Evolutionary conservation across 2,113 vertebrate genomes (phyloP).

Genomic region (Podilymbus podiceps): DNA sequence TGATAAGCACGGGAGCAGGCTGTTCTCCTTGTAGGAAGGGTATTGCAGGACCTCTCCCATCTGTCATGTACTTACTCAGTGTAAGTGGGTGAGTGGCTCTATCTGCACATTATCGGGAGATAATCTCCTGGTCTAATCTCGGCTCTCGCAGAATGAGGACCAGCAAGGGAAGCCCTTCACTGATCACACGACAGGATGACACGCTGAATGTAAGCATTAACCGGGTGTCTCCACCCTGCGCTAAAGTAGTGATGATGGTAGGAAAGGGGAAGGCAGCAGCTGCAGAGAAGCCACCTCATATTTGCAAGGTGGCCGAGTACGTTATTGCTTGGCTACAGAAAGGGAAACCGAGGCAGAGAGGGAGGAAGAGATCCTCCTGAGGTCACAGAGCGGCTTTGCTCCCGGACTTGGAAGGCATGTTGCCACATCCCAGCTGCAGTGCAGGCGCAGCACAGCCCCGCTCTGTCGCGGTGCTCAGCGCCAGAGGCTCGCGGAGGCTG

Average conservation of each 20-base stretch:
- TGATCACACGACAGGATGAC: not conserved
- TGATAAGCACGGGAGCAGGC: fast-evolving
- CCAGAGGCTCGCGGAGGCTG: not conserved
- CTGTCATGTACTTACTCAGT: not conserved
- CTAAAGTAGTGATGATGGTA: not conserved
- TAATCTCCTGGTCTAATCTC: not conserved
- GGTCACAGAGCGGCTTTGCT: not conserved
- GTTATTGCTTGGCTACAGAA: not conserved
- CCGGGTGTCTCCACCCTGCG: not conserved
- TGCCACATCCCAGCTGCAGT: fast-evolving
- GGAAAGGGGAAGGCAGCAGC: not conserved
- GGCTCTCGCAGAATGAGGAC: not conserved
- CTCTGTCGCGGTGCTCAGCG: fast-evolving
- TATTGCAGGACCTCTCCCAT: not conserved
- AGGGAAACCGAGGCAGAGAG: not conserved
- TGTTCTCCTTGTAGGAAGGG: not conserved
- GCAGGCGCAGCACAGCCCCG: not conserved
- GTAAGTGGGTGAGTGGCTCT: not conserved
- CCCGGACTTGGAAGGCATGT: not conserved
- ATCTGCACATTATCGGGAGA: not conserved
- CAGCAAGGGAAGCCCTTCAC: not conserved
- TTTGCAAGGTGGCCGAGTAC: not conserved
- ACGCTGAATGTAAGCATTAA: fast-evolving
- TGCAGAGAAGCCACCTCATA: not conserved
- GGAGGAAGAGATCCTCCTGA: not conserved